Percentiles rank a stretch among this genome's conserved stretches.
phyloP scores from a whole-genome alignment of 2,113 vertebrate genomes.

The Cryptotis parvus region DNA sequence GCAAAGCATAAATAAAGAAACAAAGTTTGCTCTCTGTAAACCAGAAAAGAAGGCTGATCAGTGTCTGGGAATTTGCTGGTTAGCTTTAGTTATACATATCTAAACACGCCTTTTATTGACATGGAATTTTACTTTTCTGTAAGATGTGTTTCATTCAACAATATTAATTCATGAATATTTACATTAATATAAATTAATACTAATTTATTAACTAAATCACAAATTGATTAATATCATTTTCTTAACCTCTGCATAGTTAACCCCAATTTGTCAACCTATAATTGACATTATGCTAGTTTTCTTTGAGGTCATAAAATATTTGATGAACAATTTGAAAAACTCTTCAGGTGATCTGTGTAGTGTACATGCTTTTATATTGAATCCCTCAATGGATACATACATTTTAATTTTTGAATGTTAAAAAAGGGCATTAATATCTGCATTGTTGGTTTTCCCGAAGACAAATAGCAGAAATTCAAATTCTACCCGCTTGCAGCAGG shows the following conservation, averaged over 20 bases:
- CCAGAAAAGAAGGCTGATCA: not conserved
- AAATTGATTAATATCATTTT: not conserved
- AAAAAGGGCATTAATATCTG: not conserved
- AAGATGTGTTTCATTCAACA: not conserved
- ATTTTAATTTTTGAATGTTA: slow-evolving; percentile 9
- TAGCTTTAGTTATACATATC: not conserved
- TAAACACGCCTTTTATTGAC: not conserved
- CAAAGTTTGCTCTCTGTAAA: not conserved
- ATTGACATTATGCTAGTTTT: not conserved
- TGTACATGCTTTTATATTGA: not conserved
- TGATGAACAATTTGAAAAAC: not conserved
- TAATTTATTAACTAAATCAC: not conserved
- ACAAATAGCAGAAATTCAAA: not conserved
- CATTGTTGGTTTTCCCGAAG: not conserved
- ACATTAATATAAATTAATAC: not conserved
- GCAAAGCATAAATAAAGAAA: not conserved
- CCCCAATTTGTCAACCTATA: not conserved
- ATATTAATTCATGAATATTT: not conserved
- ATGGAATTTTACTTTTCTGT: not conserved
- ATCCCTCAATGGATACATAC: not conserved
- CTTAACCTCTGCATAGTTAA: not conserved
- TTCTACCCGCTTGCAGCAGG: not conserved
- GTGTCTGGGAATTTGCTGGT: not conserved
- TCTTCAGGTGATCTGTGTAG: not conserved
- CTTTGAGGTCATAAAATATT: not conserved